phyloP scores from a whole-genome alignment of 2,797 vertebrate species.

The Danio choprae region DNA sequence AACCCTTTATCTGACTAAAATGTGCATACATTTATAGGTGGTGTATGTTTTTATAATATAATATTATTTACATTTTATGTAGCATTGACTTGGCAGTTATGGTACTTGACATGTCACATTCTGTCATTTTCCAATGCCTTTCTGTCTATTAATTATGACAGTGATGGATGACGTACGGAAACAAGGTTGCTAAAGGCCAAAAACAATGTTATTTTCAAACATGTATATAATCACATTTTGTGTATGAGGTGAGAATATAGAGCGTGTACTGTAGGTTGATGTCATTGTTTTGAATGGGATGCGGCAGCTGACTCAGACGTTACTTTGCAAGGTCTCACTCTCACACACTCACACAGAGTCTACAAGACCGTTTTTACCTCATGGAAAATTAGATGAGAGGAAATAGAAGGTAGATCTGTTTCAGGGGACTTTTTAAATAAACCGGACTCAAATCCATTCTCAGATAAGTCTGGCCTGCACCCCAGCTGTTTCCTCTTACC shows the following conservation, averaged over 20 bases:
- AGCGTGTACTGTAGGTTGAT: neutral
- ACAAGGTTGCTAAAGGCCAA: neutral
- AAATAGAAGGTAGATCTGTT: neutral
- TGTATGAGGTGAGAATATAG: neutral
- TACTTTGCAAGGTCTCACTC: neutral
- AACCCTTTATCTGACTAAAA: no score
- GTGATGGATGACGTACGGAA: neutral
- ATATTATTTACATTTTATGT: neutral
- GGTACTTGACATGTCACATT: neutral
- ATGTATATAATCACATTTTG: neutral
- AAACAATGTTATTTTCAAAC: neutral
- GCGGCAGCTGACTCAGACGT: neutral
- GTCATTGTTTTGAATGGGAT: constrained; percentile 32
- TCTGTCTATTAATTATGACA: neutral
- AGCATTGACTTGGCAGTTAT: neutral
- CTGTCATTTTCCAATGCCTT: neutral
- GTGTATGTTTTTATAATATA: neutral
- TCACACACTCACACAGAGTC: neutral
- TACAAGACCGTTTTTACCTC: neutral
- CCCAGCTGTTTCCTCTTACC: constrained; percentile 82
- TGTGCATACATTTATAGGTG: no score
- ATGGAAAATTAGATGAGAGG: neutral
- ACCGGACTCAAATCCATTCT: constrained; percentile 62
- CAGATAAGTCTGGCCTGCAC: constrained; percentile 64
- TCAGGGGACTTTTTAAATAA: constrained; percentile 19